phyloP scores from a whole-genome alignment of 2,113 vertebrate species.

The Saccopteryx bilineata region DNA sequence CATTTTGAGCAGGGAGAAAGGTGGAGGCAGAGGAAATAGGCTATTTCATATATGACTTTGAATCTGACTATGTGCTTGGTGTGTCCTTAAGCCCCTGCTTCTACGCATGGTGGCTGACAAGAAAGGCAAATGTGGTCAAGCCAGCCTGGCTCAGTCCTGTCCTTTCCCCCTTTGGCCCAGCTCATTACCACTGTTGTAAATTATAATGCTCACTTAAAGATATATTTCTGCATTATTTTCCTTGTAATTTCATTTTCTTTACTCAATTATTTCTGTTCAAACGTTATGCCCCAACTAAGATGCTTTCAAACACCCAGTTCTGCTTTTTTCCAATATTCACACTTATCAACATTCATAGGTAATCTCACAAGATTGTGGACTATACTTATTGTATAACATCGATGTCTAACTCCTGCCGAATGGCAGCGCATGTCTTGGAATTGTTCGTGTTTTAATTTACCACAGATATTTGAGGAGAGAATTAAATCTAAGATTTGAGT shows the following conservation, averaged over 20 bases:
- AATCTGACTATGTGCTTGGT: background rate
- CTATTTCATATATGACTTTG: background rate
- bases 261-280: background rate
- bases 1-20: background rate
- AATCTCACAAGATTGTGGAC: background rate
- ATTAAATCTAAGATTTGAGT: background rate
- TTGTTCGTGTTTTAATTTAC: background rate
- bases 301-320: background rate
- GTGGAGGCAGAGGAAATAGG: background rate
- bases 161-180: accelerated
- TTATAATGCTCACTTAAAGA: background rate
- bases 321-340: background rate
- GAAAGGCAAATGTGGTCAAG: background rate
- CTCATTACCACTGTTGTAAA: background rate
- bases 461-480: background rate
- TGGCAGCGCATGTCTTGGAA: background rate
- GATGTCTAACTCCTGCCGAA: background rate
- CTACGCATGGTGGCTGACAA: background rate
- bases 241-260: background rate
- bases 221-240: background rate
- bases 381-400: background rate
- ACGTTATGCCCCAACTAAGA: background rate
- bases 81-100: background rate
- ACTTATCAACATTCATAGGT: background rate
- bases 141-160: background rate